Base-by-base conservation (phyloP, 1,140 invertebrate species). In the Hylyphantes graminicola region DNA sequence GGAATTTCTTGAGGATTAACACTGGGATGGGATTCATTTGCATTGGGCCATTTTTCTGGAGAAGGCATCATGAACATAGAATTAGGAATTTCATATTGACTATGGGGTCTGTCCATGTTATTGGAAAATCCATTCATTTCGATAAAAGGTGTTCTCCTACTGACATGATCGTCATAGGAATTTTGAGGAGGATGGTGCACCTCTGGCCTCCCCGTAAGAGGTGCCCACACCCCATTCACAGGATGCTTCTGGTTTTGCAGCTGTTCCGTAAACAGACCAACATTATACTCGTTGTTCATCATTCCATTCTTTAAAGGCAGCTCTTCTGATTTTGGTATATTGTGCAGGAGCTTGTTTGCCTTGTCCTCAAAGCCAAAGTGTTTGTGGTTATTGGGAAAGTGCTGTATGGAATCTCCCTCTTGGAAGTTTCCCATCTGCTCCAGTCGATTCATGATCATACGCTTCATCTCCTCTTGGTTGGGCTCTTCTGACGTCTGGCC, bases 121-220 rank as follows among this genome's bases (percentile, higher is more conserved):
- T 70, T 80, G 7, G 53, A 19, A 7, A 83, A 15, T 11, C 80
- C 80, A 83, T 83, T 74, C 54, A 73, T 63, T 51, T 81, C 79
- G 63, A 53, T 73, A 55, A 81, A 81, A n/a, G 79, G 68, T 19
- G 50, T 64, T 53, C 67, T 51, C 15, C 13, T 19, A 2, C 21
- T n/a, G 19, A 17, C 17, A 35, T 61, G 79, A 53, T 81, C 65
- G 19, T 81, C 79, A 83, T 35, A 83, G 7, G 70, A 67, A 78
- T 65, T 74, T 11, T 55, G 8, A 17, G 70, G n/a, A 53, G 21
- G 21, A 65, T 67, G 63, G 17, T 54, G 70, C 12, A 53, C 17
- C 17, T 74, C 70, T 12, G 50, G 17, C 19, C 67, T 83, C n/a
- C 70, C 51, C 35, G 53, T 48, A 48, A 80, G 51, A 59, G 80